Evolutionary conservation across 2,113 vertebrate species (phyloP).

Genomic region (Himantopus leucocephalus): DNA sequence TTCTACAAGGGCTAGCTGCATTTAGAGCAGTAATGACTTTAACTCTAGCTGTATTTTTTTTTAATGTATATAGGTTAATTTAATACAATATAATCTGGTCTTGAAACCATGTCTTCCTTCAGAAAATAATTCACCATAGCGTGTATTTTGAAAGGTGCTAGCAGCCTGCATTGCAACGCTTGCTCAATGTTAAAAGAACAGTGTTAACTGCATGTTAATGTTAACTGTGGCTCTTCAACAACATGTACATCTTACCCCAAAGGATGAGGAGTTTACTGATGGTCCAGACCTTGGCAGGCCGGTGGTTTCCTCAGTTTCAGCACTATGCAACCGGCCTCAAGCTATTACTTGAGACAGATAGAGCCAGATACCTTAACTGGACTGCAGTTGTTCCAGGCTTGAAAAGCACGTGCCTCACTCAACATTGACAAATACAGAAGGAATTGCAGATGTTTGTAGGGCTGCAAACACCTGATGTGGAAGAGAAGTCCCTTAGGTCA

Average conservation of each 20-base stretch:
- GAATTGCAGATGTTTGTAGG: rapidly evolving
- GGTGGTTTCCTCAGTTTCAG: neutral
- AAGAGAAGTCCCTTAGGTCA: neutral
- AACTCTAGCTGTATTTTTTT: neutral
- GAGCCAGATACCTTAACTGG: too few relatives aligned
- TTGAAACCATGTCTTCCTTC: neutral
- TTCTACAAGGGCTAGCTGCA: neutral
- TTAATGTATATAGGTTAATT: neutral
- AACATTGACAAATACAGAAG: rapidly evolving
- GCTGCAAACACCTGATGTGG: neutral
- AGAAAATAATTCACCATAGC: neutral
- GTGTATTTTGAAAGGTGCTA: neutral
- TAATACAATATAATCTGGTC: neutral
- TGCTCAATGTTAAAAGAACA: rapidly evolving
- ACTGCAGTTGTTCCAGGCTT: neutral
- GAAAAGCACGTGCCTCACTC: neutral
- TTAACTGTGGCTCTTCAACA: neutral
- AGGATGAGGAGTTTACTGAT: neutral
- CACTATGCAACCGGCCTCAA: neutral
- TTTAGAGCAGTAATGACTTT: neutral
- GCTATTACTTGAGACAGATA: rapidly evolving
- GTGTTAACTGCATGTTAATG: rapidly evolving
- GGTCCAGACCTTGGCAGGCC: rapidly evolving
- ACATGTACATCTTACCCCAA: rapidly evolving
- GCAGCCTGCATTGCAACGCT: neutral